phyloP scores from a whole-genome alignment of 2,888 invertebrate species.

The Pherbina coryleti region DNA sequence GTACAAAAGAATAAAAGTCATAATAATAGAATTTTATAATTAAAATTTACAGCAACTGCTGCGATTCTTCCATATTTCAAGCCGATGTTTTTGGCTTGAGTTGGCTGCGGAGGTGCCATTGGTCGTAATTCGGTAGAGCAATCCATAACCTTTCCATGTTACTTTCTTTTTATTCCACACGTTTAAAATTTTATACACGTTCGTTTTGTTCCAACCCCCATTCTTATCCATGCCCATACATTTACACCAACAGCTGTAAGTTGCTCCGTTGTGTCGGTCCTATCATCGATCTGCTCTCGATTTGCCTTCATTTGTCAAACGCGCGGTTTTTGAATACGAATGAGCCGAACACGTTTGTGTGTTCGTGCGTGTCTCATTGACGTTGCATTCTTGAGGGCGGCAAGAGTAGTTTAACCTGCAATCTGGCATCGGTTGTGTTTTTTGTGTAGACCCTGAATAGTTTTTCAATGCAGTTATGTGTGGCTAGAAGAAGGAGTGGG shows the following conservation, averaged over 20 bases:
- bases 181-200: background rate
- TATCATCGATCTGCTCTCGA: background rate
- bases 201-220: background rate
- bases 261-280: background rate
- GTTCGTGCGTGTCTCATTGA: conserved; percentile 11
- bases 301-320: background rate
- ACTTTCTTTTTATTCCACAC: background rate
- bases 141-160: too few species aligned
- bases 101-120: too few species aligned
- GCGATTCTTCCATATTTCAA: background rate
- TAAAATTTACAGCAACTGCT: conserved; percentile 4
- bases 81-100: too few species aligned
- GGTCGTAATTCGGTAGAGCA: too few species aligned
- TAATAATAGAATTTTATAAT: background rate
- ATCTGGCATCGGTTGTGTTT: too few species aligned
- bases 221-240: background rate
- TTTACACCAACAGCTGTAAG: background rate
- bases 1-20: background rate
- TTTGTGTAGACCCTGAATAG: too few species aligned
- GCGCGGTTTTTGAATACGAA: background rate
- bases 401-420: too few species aligned
- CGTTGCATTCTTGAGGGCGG: background rate
- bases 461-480: too few species aligned
- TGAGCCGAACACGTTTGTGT: background rate
- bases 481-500: too few species aligned